Percentiles rank a stretch among this genome's conserved stretches.
These are phyloP conservation scores for Caenorhabditis latens DNA, from an alignment of 1,140 invertebrate species.

Conservation along the genomic window DNA sequence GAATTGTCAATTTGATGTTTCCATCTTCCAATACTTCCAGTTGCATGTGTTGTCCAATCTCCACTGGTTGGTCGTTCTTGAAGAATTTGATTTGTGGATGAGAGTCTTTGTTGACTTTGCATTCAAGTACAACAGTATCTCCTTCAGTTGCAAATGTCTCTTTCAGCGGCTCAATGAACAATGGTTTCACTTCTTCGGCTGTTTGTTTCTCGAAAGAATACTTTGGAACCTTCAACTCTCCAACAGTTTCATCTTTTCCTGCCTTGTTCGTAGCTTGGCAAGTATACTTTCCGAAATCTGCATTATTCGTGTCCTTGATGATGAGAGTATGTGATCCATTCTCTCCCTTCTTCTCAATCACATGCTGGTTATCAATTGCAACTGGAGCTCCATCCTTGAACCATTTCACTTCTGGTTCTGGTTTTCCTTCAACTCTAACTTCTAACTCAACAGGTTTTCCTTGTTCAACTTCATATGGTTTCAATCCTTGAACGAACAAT, in stretches of 20 bases:
- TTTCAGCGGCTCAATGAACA: slow-evolving; percentile 72
- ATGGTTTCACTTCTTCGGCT: slow-evolving; percentile 69
- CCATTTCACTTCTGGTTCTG: slow-evolving; percentile 81
- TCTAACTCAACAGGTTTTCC: slow-evolving; percentile 81
- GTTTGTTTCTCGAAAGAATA: slow-evolving; percentile 66
- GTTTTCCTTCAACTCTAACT: slow-evolving; percentile 86
- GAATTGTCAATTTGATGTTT: slow-evolving; percentile 69
- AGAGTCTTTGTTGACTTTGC: slow-evolving; percentile 73
- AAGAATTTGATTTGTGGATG: slow-evolving; percentile 75
- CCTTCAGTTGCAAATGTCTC: slow-evolving; percentile 71
- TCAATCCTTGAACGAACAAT: slow-evolving; percentile 76
- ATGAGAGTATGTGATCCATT: slow-evolving; percentile 63
- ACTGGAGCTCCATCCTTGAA: slow-evolving; percentile 67
- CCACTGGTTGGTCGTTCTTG: slow-evolving; percentile 69
- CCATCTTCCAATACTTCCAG: slow-evolving; percentile 72
- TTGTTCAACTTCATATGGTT: slow-evolving; percentile 69
- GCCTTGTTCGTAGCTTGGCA: slow-evolving; percentile 72
- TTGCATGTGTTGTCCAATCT: slow-evolving; percentile 66
- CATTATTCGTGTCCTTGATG: slow-evolving; percentile 61
- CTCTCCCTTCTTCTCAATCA: slow-evolving; percentile 63
- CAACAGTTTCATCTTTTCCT: slow-evolving; percentile 69
- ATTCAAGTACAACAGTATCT: slow-evolving; percentile 71
- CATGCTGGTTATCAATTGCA: slow-evolving; percentile 58
- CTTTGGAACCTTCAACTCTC: slow-evolving; percentile 73
- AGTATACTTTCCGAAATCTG: slow-evolving; percentile 65